Base-by-base conservation (phyloP, 2,797 vertebrate species). In the Ceryle rudis region DNA sequence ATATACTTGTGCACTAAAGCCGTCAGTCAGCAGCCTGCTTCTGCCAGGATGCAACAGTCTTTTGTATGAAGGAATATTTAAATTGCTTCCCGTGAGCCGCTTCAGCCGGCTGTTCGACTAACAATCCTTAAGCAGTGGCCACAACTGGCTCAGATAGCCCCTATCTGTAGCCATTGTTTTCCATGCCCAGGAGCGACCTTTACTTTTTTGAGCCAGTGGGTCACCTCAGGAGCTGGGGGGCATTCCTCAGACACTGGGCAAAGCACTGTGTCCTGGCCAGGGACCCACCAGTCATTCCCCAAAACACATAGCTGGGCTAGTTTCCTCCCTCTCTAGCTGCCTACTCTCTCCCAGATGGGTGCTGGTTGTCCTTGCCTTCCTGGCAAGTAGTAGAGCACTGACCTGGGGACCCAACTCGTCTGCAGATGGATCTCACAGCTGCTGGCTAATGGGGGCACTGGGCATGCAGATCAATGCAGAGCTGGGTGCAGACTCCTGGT, bases 381-480 rank as follows among this genome's bases (percentile, higher is more conserved):
- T 0, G 3, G 22, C 15, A 29, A 15, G 11, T 12, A 14, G 13
- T 11, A 6, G 6, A 47, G 61, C 37, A 55, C 9, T 3, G 7
- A 8, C 41, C 0, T 35, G 41, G 29, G 39, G 37, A 78, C 60
- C 15, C 1, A 1, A 21, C 6, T 20, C 1, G 0, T 3, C 13
- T 0, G 3, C 31, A 21, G 31, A 47, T 2, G 0, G 31, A 51
- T 39, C 11, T 58, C 5, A 29, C 29, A 41, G 67, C 12, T 3
- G 0, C 21, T 35, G 47, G 8, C 37, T 37, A 23, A 57, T 15
- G 15, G 16, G 28, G 13, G n/a, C 54, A n/a, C 35, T 21, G 82
- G 49, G 41, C 62, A 65, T 0, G 0, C 35, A 75, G 49, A 51
- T 3, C 14, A 6, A 0, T 0, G 1, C 0, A 1, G 41, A n/a